phyloP scores from a whole-genome alignment of 2,113 vertebrate species.

The Nicator chloris region DNA sequence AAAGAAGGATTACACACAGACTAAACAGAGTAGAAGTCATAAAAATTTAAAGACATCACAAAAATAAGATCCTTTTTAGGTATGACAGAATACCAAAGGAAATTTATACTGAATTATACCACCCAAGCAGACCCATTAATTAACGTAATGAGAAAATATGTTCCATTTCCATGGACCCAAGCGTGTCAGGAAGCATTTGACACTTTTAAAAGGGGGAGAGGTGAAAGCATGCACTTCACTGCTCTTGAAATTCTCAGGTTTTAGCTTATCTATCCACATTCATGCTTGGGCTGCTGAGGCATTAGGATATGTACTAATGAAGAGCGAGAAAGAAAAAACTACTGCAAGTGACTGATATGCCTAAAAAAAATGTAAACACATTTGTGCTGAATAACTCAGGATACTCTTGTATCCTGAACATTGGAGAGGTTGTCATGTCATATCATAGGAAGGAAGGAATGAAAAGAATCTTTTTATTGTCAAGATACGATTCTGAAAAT shows the following conservation, averaged over 20 bases:
- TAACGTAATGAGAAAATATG: constrained; percentile 80
- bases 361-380: not conserved
- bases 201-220: constrained; percentile 63
- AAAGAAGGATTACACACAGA: constrained; percentile 80
- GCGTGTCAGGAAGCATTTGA: constrained; percentile 69
- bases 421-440: not conserved
- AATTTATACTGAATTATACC: constrained; percentile 78
- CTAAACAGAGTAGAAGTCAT: constrained; percentile 81
- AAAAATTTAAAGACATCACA: constrained; percentile 82
- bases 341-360: not conserved
- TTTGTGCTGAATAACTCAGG: not conserved
- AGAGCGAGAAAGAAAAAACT: not conserved
- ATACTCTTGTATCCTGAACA: not conserved
- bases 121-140: constrained; percentile 80
- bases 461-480: not conserved
- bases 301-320: not conserved
- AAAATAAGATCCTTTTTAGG: constrained; percentile 79
- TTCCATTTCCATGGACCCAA: constrained; percentile 73
- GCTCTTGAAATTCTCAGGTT: constrained; percentile 42
- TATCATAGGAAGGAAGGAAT: not conserved
- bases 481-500: not conserved
- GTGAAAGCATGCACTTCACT: not conserved
- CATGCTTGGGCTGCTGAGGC: not conserved
- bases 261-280: constrained; percentile 53
- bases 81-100: constrained; percentile 79